phyloP scores from a whole-genome alignment of 1,140 invertebrate species.

The Bursaphelenchus mucronatus region DNA sequence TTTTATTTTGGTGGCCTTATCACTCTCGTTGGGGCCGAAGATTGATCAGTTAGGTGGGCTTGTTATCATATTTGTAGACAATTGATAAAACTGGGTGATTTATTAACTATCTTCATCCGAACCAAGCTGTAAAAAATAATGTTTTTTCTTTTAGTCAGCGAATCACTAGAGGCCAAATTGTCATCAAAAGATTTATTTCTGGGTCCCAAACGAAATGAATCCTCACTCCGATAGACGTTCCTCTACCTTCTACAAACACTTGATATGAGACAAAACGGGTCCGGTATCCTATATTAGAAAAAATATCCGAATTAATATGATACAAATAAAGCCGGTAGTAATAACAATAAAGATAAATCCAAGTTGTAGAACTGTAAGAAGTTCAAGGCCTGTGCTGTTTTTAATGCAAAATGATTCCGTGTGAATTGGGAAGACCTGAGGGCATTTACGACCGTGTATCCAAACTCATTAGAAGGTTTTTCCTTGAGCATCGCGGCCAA shows the following conservation, averaged over 20 bases:
- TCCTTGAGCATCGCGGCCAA: slow-evolving; percentile 52
- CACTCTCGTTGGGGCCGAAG: slow-evolving; percentile 49
- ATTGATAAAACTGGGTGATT: background rate
- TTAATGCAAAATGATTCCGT: slow-evolving; percentile 39
- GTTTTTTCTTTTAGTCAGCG: slow-evolving; percentile 40
- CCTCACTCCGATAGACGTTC: background rate
- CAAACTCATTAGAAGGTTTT: slow-evolving; percentile 35
- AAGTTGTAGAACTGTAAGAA: slow-evolving; percentile 51
- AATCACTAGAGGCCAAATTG: slow-evolving; percentile 43
- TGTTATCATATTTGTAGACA: background rate
- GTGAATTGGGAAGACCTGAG: slow-evolving; percentile 44
- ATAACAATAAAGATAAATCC: slow-evolving; percentile 22
- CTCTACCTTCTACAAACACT: no score
- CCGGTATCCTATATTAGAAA: background rate
- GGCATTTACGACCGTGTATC: slow-evolving; percentile 36
- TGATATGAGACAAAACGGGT: no score
- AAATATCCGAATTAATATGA: slow-evolving; percentile 15
- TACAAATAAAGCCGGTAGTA: slow-evolving; percentile 5
- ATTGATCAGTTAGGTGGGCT: slow-evolving; percentile 48
- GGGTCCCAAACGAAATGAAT: slow-evolving; percentile 37
- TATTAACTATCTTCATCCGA: background rate
- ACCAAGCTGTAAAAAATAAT: slow-evolving; percentile 29
- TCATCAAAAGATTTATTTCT: slow-evolving; percentile 45
- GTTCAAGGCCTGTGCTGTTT: slow-evolving; percentile 47
- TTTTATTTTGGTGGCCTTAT: slow-evolving; percentile 43